These are phyloP conservation scores for Parelbella ahira DNA, from an alignment of 2,888 invertebrate species.

Conservation along the genomic window DNA sequence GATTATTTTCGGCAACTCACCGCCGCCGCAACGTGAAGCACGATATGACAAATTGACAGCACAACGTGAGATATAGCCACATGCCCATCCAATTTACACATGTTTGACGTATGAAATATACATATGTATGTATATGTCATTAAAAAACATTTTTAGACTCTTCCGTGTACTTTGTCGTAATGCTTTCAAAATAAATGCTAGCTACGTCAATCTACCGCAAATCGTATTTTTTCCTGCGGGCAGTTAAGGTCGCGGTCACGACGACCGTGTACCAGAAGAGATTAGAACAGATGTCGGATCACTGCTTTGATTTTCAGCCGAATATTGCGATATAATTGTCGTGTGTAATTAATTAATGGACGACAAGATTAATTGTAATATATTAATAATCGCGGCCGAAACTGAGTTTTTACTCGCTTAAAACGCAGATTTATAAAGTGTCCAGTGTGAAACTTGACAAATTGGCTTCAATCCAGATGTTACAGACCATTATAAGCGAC, in stretches of 20 bases:
- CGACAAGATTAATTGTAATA: constrained; percentile 6
- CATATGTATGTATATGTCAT: too few species aligned
- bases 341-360: constrained; percentile 2
- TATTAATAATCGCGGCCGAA: constrained; percentile 1
- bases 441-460: constrained; percentile 33
- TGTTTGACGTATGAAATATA: constrained; percentile 16
- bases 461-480: constrained; percentile 48
- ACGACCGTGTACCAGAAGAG: not conserved
- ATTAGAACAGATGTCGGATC: not conserved
- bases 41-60: constrained; percentile 23
- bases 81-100: not conserved
- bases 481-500: constrained; percentile 35
- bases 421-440: constrained; percentile 5
- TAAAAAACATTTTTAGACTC: not conserved
- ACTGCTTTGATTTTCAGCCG: not conserved
- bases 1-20: constrained; percentile 45
- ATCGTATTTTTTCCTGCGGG: constrained; percentile 1
- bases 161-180: constrained; percentile 11
- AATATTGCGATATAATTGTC: constrained; percentile 2
- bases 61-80: not conserved
- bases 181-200: constrained; percentile 7
- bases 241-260: constrained; percentile 1
- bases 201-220: constrained; percentile 6
- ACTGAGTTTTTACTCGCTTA: constrained; percentile 4
- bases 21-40: too few species aligned